Conservation (phyloP, 2,888 invertebrate species). For the Ornithoptera alexandrae region DNA sequence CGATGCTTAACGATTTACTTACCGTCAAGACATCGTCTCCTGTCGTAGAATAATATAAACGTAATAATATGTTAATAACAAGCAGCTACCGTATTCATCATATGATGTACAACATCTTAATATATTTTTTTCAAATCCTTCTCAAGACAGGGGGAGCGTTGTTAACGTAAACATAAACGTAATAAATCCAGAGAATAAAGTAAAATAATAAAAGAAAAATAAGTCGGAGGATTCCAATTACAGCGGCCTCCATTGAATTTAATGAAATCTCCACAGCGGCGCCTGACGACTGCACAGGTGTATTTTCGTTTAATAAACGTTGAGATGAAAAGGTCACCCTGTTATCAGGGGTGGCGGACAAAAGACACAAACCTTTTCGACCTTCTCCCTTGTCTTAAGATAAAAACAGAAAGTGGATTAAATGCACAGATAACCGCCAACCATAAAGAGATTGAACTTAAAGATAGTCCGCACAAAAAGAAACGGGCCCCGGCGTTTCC, state of each 20-base stretch:
- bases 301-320: conserved; percentile 65
- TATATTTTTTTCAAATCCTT: too few relatives aligned
- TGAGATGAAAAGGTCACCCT: conserved; percentile 57
- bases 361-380: conserved; percentile 59
- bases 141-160: not conserved
- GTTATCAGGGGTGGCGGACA: conserved; percentile 62
- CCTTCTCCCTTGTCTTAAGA: conserved; percentile 63
- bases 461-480: conserved; percentile 53
- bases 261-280: conserved; percentile 58
- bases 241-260: conserved; percentile 54
- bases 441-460: conserved; percentile 62
- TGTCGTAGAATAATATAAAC: too few relatives aligned
- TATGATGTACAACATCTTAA: too few relatives aligned
- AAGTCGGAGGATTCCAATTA: conserved; percentile 49
- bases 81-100: too few relatives aligned
- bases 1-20: too few relatives aligned
- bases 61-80: too few relatives aligned
- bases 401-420: conserved; percentile 74
- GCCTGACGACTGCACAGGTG: conserved; percentile 62
- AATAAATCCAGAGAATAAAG: conserved; percentile 39
- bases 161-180: conserved; percentile 16
- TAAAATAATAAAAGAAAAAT: conserved; percentile 40
- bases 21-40: too few relatives aligned
- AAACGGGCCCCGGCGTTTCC: conserved; percentile 39
- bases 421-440: conserved; percentile 69